A percentile compares a stretch with the other conserved stretches of the same genome.
Evolutionary conservation across 2,113 vertebrate species (phyloP).

Genomic region (Pungitius pungitius): DNA sequence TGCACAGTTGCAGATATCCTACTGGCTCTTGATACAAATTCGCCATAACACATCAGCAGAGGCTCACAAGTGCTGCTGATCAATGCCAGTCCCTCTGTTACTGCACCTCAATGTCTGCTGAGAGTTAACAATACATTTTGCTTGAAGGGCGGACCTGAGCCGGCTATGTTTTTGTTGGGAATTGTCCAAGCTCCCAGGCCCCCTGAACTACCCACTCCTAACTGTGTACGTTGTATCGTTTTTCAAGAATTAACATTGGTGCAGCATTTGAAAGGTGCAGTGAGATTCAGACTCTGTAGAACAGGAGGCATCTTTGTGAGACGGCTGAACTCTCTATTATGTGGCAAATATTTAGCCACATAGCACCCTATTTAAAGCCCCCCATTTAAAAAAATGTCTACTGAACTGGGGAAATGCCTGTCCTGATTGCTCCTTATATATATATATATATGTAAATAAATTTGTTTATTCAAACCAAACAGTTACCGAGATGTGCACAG

Average conservation of each 20-base stretch:
- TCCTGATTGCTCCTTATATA: neutral
- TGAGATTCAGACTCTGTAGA: neutral
- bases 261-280: conserved; percentile 15
- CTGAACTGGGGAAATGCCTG: neutral
- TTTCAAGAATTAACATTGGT: neutral
- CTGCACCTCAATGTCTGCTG: conserved; percentile 1
- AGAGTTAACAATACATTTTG: conserved; percentile 17
- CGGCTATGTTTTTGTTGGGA: conserved; percentile 3
- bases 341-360: neutral
- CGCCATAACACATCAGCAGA: neutral
- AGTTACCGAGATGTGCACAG: neutral
- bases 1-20: neutral
- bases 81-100: conserved; percentile 2
- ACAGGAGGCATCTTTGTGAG: neutral
- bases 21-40: conserved; percentile 3
- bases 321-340: neutral
- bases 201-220: conserved; percentile 8
- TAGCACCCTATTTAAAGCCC: neutral
- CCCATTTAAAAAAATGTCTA: neutral
- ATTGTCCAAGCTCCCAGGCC: conserved; percentile 7
- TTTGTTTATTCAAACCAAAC: neutral
- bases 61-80: conserved; percentile 21
- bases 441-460: neutral
- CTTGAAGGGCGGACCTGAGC: conserved; percentile 12
- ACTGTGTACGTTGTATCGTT: neutral